These are phyloP conservation scores for Ictidomys tridecemlineatus DNA, from an alignment of 2,113 vertebrate species.

Conservation along the genomic window DNA sequence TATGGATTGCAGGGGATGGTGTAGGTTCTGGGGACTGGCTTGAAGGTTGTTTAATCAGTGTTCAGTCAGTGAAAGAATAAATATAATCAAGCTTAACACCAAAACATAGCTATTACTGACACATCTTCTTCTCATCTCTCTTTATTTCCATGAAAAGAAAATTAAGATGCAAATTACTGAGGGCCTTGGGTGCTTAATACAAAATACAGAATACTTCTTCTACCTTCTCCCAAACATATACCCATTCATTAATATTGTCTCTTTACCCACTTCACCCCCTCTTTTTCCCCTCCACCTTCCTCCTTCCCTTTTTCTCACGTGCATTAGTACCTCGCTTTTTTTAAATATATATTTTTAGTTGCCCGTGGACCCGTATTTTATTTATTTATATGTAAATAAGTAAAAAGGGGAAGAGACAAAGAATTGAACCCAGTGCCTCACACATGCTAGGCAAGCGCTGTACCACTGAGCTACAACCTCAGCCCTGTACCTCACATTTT, in stretches of 20 bases:
- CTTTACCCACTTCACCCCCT: too few relatives aligned
- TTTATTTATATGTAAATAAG: too few relatives aligned
- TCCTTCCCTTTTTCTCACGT: not conserved
- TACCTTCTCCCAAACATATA: not conserved
- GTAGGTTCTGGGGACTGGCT: not conserved
- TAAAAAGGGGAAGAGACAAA: too few relatives aligned
- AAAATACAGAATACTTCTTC: not conserved
- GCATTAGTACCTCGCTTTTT: not conserved
- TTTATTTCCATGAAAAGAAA: not conserved
- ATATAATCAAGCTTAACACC: not conserved
- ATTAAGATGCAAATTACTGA: not conserved
- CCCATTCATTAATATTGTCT: not conserved
- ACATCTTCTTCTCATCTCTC: not conserved
- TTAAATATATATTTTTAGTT: too few relatives aligned
- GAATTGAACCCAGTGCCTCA: too few relatives aligned
- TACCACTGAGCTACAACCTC: too few relatives aligned
- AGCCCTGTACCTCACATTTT: too few relatives aligned
- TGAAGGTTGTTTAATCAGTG: not conserved
- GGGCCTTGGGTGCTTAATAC: not conserved
- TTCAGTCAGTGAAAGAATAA: not conserved
- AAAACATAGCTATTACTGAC: not conserved
- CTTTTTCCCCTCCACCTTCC: too few relatives aligned
- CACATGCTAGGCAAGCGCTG: too few relatives aligned
- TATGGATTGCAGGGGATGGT: not conserved
- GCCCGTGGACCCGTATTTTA: too few relatives aligned